Base-by-base conservation (phyloP, 2,113 vertebrate species). In the Lamprologus tigripictilis region DNA sequence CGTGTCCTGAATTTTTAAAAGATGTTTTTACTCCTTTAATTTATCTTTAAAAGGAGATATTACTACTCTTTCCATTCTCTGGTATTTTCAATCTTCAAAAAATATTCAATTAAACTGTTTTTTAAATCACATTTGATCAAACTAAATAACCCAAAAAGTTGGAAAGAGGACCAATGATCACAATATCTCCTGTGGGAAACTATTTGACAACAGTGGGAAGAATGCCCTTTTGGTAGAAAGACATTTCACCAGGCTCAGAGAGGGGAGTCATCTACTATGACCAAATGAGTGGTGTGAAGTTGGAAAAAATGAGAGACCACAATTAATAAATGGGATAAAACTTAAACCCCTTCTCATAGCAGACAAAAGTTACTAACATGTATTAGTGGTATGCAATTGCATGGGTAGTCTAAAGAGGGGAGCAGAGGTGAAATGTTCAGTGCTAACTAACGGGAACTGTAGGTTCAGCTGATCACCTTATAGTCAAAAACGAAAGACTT, bases 71-170 rank as follows among this genome's bases (percentile, higher is more conserved):
- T 66, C 2, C 2, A 66, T 66, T 37, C 61, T n/a, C 10, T 66
- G 33, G 1, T 37, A 37, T 66, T 66, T 66, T 35, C 10, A 13
- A 37, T 13, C 19, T 66, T 66, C 61, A 37, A 37, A 13, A 13
- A 66, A 0, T 37, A 13, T 37, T n/a, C 3, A 37, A 37, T 66
- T 37, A n/a, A 66, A 66, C 19, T 0, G 3, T 66, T 66, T 66
- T 37, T 37, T 37, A 21, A 35, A 66, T 66, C 31, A 66, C 10
- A 66, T 66, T 37, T 66, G 17, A 66, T 66, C 12, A 71, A 71
- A 71, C 37, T 9, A 71, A 23, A 23, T 21, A 42, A 23, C 0
- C 12, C 31, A 42, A 40, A 71, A 1, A 1, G 40, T 76, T 47
- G 23, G 68, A 28, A 26, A 45, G 68, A 73, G 8, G 1, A 76